Base-by-base conservation (phyloP, 2,113 vertebrate species). In the Cervus canadensis region DNA sequence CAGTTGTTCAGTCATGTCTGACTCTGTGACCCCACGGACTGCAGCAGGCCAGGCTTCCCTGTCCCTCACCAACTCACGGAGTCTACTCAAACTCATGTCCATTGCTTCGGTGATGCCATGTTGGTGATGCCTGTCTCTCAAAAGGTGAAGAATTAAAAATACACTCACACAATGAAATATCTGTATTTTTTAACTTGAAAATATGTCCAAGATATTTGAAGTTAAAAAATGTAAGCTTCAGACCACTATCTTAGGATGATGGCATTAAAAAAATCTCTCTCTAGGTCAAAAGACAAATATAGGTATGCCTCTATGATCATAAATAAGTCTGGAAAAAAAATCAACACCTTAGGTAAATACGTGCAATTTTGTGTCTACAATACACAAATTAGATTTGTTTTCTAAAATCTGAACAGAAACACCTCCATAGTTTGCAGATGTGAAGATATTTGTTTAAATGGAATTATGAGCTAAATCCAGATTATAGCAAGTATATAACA, bases 131-230 rank as follows among this genome's bases (percentile, higher is more conserved):
- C n/a, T 71, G 19, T 71, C n/a, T 71, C 67, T 60, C 52, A 88
- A 14, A 15, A 60, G 3, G 81, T 14, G 40, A 96, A 84, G n/a
- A 15, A 59, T 71, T 96, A 91, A 82, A 93, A 7, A 87, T 17
- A 96, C 7, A 83, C 43, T 89, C 56, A 33, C 7, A 56, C 15
- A 89, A 71, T 89, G 43, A 10, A 60, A 83, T 89, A 43, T 40
- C 15, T 84, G 10, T 76, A 85, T 43, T 93, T 81, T 91, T 26
- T 87, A 94, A 93, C 8, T 50, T 87, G 21, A 93, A 96, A 97
- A 87, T 50, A 92, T 7, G 30, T 59, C 16, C 23, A 74, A 95
- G n/a, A n/a, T 3, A 79, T 48, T 83, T 90, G 62, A 54, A 86
- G 23, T 79, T 48, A 54, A 78, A 92, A 87, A 67, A 84, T 56